A percentile compares a stretch with the other conserved stretches of the same genome.
phyloP scores from a whole-genome alignment of 2,888 invertebrate species.

The Magallana nippona region DNA sequence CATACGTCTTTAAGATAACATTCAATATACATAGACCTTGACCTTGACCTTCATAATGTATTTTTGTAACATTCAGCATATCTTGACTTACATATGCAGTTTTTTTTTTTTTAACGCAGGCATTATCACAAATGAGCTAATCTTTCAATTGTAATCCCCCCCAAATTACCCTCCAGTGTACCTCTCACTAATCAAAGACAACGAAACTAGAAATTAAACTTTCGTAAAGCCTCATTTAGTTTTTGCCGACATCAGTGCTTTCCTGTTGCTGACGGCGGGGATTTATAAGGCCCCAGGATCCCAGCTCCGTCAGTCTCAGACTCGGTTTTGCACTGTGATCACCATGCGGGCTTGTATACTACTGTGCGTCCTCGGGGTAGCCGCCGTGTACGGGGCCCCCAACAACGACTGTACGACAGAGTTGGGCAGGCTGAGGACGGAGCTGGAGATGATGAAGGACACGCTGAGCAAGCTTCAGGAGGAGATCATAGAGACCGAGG shows the following conservation, averaged over 20 bases:
- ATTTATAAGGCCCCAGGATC: constrained; percentile 16
- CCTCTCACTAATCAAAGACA: constrained; percentile 7
- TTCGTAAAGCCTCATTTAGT: constrained; percentile 31
- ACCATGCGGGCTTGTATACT: constrained; percentile 39
- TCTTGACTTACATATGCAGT: background rate
- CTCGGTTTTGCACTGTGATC: constrained; percentile 21
- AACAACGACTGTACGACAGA: constrained; percentile 15
- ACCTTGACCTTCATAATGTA: no score
- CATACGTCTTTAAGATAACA: no score
- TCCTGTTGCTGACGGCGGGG: background rate
- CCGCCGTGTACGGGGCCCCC: constrained; percentile 36
- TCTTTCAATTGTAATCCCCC: background rate
- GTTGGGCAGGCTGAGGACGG: background rate
- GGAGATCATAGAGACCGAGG: constrained; percentile 17
- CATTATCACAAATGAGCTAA: background rate
- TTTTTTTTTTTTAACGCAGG: background rate
- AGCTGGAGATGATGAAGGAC: constrained; percentile 19
- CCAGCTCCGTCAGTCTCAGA: constrained; percentile 1
- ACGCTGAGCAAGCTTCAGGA: background rate
- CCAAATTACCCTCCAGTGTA: background rate
- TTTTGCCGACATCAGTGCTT: constrained; percentile 40
- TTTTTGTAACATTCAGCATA: no score
- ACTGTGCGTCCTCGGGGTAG: constrained; percentile 36
- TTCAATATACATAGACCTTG: no score
- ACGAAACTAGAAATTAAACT: background rate